A percentile compares a stretch with the other conserved stretches of the same genome.
Evolutionary conservation across 2,797 vertebrate genomes (phyloP).

Genomic region (Cynopterus sphinx): DNA sequence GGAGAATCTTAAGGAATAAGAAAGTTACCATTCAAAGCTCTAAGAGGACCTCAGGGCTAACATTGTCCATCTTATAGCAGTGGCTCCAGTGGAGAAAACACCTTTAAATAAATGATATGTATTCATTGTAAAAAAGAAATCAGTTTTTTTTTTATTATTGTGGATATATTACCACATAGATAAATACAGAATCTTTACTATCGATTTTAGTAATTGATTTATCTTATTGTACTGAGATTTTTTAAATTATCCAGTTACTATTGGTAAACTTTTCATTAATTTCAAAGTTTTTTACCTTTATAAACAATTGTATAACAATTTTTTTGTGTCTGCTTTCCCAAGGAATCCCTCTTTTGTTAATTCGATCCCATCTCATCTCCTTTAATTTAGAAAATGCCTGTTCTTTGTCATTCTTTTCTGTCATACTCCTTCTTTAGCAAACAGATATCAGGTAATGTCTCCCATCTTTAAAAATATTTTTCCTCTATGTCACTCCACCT

Average conservation of each 20-base stretch:
- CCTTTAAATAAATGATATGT: not conserved
- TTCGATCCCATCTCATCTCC: not conserved
- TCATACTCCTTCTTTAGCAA: not conserved
- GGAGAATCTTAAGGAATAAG: not conserved
- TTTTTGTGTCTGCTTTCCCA: not conserved
- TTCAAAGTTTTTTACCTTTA: not conserved
- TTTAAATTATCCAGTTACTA: not conserved
- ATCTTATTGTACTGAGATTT: not conserved
- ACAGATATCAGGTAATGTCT: not conserved
- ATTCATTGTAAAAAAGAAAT: not conserved
- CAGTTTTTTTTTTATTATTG: not conserved
- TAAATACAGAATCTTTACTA: not conserved
- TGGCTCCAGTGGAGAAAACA: not conserved
- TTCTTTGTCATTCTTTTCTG: not conserved
- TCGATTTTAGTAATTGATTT: constrained; percentile 5
- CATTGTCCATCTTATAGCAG: not conserved
- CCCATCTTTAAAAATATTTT: not conserved
- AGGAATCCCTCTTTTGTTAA: not conserved
- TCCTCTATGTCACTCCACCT: not conserved
- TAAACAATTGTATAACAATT: not conserved
- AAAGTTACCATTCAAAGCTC: not conserved
- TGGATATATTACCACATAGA: not conserved
- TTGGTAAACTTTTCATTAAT: not conserved
- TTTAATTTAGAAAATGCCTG: not conserved
- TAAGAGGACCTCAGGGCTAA: not conserved